Evolutionary conservation across 2,113 vertebrate species (phyloP).

Genomic region (Isichthys henryi): DNA sequence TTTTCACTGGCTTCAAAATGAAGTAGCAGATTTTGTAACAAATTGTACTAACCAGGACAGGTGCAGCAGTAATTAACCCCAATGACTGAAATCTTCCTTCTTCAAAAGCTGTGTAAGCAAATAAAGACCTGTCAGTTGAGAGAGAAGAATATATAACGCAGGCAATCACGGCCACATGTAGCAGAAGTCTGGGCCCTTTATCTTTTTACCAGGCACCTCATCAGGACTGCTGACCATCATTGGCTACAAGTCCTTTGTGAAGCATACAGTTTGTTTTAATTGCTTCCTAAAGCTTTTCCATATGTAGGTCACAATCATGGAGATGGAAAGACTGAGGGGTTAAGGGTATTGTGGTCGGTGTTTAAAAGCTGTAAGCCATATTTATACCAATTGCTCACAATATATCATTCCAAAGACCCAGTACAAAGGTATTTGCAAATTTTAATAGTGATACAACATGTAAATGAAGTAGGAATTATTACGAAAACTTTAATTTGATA

Average conservation of each 20-base stretch:
- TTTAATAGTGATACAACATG: constrained; percentile 7
- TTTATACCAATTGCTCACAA: constrained; percentile 25
- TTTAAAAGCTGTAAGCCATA: constrained; percentile 19
- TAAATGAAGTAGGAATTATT: background rate
- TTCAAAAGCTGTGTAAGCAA: constrained; percentile 67
- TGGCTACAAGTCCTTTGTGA: constrained; percentile 43
- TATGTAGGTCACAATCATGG: constrained; percentile 49
- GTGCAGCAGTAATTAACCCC: constrained; percentile 62
- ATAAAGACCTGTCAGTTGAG: constrained; percentile 67
- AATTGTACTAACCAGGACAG: constrained; percentile 61
- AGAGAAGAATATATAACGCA: constrained; percentile 49
- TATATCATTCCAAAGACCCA: constrained; percentile 16
- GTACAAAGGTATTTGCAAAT: constrained; percentile 35
- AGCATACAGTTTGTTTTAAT: constrained; percentile 59
- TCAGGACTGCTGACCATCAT: constrained; percentile 37
- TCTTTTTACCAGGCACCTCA: constrained; percentile 71
- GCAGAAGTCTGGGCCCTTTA: constrained; percentile 56
- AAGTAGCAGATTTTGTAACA: constrained; percentile 55
- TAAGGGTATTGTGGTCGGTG: constrained; percentile 19
- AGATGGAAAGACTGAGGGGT: background rate
- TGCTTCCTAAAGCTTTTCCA: constrained; percentile 72
- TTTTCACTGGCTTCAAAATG: constrained; percentile 35
- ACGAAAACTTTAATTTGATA: constrained; percentile 7
- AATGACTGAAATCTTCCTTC: constrained; percentile 44
- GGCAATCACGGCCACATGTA: constrained; percentile 25